Evolutionary conservation across 2,113 vertebrate genomes (phyloP).

Genomic region (Lonchura striata): DNA sequence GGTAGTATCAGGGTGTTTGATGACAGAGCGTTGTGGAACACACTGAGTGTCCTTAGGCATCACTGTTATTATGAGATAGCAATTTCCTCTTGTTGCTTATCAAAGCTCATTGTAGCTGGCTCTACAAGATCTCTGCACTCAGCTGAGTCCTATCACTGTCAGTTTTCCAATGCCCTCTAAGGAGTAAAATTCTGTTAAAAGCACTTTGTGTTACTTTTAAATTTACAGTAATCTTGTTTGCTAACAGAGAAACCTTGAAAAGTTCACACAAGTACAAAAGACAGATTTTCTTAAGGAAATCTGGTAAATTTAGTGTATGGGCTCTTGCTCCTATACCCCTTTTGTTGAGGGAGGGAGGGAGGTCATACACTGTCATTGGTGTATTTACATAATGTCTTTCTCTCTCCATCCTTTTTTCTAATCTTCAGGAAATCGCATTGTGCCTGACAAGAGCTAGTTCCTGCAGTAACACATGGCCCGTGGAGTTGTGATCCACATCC

Average conservation of each 20-base stretch:
- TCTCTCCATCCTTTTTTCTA: neutral
- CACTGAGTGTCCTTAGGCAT: rapidly evolving
- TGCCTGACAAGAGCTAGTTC: neutral
- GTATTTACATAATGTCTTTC: neutral
- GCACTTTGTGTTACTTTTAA: neutral
- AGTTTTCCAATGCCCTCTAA: neutral
- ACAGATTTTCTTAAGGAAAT: neutral
- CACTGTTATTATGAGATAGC: neutral
- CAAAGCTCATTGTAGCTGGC: neutral
- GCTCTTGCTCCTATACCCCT: neutral
- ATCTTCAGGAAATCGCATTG: neutral
- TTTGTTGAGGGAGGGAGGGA: neutral
- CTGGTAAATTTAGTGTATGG: neutral
- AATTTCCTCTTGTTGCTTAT: neutral
- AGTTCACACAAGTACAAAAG: neutral
- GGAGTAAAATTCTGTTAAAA: neutral
- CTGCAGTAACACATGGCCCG: neutral
- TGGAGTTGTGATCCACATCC: neutral
- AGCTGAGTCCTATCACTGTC: neutral
- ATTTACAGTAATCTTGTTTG: neutral
- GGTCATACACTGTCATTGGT: rapidly evolving
- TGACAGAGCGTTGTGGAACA: neutral
- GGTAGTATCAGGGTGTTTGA: neutral
- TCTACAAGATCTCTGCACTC: neutral
- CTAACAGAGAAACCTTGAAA: neutral